These are phyloP conservation scores for Leptinotarsa defecta DNA, from an alignment of 1,140 invertebrate genomes.

Conservation along the genomic window DNA sequence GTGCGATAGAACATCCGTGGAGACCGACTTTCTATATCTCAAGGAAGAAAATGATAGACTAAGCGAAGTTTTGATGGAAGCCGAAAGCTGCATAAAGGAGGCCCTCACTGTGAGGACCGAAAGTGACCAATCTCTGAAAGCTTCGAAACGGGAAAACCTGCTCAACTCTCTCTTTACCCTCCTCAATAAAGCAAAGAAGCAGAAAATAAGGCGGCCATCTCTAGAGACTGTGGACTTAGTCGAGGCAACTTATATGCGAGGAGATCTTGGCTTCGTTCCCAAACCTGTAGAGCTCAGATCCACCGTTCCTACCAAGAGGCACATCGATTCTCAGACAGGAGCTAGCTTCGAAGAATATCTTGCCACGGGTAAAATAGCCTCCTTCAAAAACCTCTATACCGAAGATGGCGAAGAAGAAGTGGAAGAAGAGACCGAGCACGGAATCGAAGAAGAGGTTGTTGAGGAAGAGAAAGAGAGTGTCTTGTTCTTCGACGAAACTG, in stretches of 20 bases:
- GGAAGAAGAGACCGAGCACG: constrained; percentile 24
- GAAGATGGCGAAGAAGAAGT: constrained; percentile 23
- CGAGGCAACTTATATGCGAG: constrained; percentile 45
- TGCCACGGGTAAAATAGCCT: constrained; percentile 16
- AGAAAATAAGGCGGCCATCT: constrained; percentile 48
- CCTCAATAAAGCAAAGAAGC: constrained; percentile 62
- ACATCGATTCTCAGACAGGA: constrained; percentile 44
- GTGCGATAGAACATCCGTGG: constrained; percentile 40
- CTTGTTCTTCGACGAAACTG: constrained; percentile 50
- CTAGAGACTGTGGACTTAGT: constrained; percentile 45
- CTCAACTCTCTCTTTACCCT: constrained; percentile 61
- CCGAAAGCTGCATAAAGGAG: constrained; percentile 63
- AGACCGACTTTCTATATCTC: constrained; percentile 60
- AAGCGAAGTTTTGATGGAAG: constrained; percentile 62
- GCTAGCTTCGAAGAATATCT: constrained; percentile 49
- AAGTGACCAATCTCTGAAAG: constrained; percentile 37
- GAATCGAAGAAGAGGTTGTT: constrained; percentile 33
- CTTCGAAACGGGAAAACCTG: constrained; percentile 57
- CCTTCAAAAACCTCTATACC: constrained; percentile 22
- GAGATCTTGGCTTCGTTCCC: constrained; percentile 53
- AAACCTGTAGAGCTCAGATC: constrained; percentile 44
- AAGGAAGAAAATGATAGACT: constrained; percentile 61
- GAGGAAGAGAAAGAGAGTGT: constrained; percentile 40
- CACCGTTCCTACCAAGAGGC: constrained; percentile 35
- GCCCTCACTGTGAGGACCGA: constrained; percentile 60